Evolutionary conservation across 2,888 invertebrate genomes (phyloP).

Genomic region (Stratiomys singularior): DNA sequence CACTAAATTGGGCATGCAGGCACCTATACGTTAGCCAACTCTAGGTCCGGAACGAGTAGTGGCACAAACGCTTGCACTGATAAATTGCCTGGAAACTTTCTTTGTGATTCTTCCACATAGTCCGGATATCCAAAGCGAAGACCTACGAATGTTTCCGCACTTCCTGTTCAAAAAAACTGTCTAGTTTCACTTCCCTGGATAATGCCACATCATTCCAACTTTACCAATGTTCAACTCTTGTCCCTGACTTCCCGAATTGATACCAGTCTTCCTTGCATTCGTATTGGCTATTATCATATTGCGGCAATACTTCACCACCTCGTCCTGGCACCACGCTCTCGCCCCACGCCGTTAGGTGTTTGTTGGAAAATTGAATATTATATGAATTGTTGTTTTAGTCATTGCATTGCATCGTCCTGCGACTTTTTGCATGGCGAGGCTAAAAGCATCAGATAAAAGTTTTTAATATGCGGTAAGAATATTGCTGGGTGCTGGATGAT

Average conservation of each 20-base stretch:
- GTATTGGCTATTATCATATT: constrained; percentile 36
- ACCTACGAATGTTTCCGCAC: background rate
- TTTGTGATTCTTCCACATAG: too few relatives aligned
- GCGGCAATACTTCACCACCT: constrained; percentile 32
- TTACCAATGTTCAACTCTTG: background rate
- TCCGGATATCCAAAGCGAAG: background rate
- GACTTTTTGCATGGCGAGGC: constrained; percentile 30
- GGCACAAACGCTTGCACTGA: too few relatives aligned
- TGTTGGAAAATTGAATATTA: constrained; percentile 40
- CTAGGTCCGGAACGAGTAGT: too few relatives aligned
- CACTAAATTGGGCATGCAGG: background rate
- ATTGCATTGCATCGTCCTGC: constrained; percentile 20
- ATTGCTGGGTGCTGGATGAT: constrained; percentile 34
- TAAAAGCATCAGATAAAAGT: constrained; percentile 44
- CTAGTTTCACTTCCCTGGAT: too few relatives aligned
- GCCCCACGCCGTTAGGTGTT: constrained; percentile 18
- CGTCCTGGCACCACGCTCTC: background rate
- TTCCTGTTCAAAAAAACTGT: too few relatives aligned
- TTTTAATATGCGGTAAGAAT: constrained; percentile 38
- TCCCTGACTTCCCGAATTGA: background rate
- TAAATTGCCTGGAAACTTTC: too few relatives aligned
- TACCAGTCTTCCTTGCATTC: background rate
- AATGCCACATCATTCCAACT: too few relatives aligned
- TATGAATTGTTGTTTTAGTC: constrained; percentile 37
- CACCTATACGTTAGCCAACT: background rate